Evolutionary conservation across 2,888 invertebrate genomes (phyloP).

Genomic region (Ectobius pallidus): DNA sequence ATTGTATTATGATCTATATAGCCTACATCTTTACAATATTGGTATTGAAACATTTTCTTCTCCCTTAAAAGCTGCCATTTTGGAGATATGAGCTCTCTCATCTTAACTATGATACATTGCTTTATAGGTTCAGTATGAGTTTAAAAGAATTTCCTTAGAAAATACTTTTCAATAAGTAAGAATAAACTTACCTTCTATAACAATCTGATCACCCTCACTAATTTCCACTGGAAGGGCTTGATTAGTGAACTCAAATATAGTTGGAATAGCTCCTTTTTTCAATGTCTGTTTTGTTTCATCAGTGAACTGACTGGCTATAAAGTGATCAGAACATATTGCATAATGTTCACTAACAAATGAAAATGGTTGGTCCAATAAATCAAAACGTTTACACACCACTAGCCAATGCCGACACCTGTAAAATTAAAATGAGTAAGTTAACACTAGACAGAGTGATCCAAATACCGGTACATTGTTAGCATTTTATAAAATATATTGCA

Average conservation of each 20-base stretch:
- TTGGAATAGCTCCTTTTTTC: slow-evolving; percentile 22
- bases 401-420: slow-evolving; percentile 39
- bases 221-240: not conserved
- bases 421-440: not conserved
- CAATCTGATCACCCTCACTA: slow-evolving; percentile 24
- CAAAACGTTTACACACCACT: slow-evolving; percentile 30
- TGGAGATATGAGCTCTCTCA: too few species aligned
- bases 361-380: slow-evolving; percentile 31
- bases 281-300: slow-evolving; percentile 11
- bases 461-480: too few species aligned
- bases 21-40: too few species aligned
- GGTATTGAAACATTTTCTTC: too few species aligned
- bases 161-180: too few species aligned
- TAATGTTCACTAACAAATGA: slow-evolving; percentile 26
- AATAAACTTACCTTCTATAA: slow-evolving; percentile 23
- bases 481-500: too few species aligned
- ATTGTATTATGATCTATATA: too few species aligned
- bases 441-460: too few species aligned
- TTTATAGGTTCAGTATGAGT: too few species aligned
- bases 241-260: slow-evolving; percentile 16
- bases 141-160: too few species aligned
- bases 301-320: slow-evolving; percentile 33
- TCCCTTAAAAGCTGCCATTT: too few species aligned
- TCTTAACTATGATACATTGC: too few species aligned
- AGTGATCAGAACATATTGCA: slow-evolving; percentile 37